phyloP scores from a whole-genome alignment of 1,140 invertebrate species.

The Scaptodrosophila lebanonensis region DNA sequence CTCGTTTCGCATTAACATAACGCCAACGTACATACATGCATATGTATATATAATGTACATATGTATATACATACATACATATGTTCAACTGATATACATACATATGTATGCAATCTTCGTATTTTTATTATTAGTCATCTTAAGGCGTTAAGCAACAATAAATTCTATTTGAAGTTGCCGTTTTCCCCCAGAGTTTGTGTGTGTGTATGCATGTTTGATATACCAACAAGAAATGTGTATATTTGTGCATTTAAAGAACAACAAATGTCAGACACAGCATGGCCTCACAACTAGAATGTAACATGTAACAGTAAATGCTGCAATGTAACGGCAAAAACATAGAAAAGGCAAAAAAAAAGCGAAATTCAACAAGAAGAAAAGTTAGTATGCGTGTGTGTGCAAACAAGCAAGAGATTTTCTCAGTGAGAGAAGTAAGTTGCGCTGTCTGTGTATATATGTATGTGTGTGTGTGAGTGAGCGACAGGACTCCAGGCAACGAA shows the following conservation, averaged over 20 bases:
- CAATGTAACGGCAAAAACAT: slow-evolving; percentile 16
- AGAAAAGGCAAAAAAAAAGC: slow-evolving; percentile 52
- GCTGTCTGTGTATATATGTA: slow-evolving; percentile 12
- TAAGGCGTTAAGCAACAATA: no score
- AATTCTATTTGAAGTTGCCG: no score
- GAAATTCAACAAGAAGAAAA: slow-evolving; percentile 61
- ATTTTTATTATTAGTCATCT: no score
- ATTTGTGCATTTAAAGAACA: slow-evolving; percentile 28
- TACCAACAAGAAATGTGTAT: slow-evolving; percentile 8
- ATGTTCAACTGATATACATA: not conserved
- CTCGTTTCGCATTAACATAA: no score
- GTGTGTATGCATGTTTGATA: slow-evolving; percentile 13
- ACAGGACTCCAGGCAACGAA: slow-evolving; percentile 55
- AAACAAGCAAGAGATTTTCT: slow-evolving; percentile 59
- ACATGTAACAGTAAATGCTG: slow-evolving; percentile 31
- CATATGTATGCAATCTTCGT: no score
- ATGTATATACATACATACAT: slow-evolving; percentile 5
- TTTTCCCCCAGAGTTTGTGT: no score
- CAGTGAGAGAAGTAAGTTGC: slow-evolving; percentile 48
- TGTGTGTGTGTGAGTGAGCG: slow-evolving; percentile 23
- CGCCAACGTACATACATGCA: slow-evolving; percentile 27
- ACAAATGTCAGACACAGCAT: no score
- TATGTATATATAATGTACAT: not conserved
- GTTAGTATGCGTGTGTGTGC: slow-evolving; percentile 41
- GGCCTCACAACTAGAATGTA: slow-evolving; percentile 15